These are phyloP conservation scores for Lepidurus couesii DNA, from an alignment of 1,140 invertebrate genomes.

Conservation along the genomic window DNA sequence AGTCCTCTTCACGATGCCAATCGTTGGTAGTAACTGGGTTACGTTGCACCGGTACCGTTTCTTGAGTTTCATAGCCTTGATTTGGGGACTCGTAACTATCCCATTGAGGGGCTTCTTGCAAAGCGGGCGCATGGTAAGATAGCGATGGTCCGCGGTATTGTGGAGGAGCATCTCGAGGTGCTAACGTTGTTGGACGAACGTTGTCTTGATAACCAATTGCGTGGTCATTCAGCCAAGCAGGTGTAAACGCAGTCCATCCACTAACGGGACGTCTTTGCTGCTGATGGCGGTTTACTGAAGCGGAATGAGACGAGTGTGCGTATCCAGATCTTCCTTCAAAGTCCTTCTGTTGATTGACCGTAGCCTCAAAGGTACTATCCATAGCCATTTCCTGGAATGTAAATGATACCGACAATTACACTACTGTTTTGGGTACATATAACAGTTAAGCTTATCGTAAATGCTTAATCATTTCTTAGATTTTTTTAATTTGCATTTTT, in stretches of 20 bases:
- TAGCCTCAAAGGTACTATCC: background rate
- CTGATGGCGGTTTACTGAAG: background rate
- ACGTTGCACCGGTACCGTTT: background rate
- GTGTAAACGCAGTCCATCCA: background rate
- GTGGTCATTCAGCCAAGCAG: background rate
- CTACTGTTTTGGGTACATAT: background rate
- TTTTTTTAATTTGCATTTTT: background rate
- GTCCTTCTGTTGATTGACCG: background rate
- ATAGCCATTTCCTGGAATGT: slow-evolving; percentile 8
- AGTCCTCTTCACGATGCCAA: background rate
- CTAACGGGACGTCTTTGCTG: background rate
- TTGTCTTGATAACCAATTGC: background rate
- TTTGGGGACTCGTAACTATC: background rate
- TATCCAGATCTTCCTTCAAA: slow-evolving; percentile 2
- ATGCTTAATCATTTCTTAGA: background rate
- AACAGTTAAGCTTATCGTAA: background rate
- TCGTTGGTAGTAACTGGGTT: background rate
- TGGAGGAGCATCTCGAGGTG: background rate
- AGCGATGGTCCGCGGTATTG: background rate
- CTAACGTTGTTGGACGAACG: background rate
- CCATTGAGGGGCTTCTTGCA: background rate
- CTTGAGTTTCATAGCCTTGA: background rate
- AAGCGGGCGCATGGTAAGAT: background rate
- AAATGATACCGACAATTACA: background rate
- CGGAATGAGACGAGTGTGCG: background rate